Percentiles rank a stretch among this genome's conserved stretches.
Conservation (phyloP, 2,797 vertebrate species). For the Glossophaga mutica region DNA sequence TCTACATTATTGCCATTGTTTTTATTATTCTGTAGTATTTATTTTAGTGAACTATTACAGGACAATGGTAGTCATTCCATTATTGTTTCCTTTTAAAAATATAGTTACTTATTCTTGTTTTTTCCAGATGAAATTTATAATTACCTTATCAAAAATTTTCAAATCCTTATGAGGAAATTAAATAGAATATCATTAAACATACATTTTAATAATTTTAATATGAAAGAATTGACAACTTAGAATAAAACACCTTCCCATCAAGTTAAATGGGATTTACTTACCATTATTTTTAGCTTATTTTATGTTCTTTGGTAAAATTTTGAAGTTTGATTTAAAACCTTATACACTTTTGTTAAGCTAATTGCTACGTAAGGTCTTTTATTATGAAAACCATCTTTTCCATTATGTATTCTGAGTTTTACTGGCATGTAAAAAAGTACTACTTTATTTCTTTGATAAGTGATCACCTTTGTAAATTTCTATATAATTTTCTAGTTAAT, state of each 20-base stretch:
- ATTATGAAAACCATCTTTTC: not conserved
- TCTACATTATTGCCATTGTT: not conserved
- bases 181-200: not conserved
- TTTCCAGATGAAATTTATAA: not conserved
- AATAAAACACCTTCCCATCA: not conserved
- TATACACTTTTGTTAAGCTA: not conserved
- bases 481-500: not conserved
- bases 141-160: not conserved
- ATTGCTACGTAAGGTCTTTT: not conserved
- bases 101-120: not conserved
- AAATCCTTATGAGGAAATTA: not conserved
- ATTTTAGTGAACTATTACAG: not conserved
- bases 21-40: not conserved
- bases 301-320: not conserved
- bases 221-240: not conserved
- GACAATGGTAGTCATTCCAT: not conserved
- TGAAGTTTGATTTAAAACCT: not conserved
- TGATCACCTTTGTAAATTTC: not conserved
- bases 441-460: not conserved
- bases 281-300: not conserved
- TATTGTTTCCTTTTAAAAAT: not conserved
- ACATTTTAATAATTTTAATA: not conserved
- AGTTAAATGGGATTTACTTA: not conserved
- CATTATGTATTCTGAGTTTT: not conserved
- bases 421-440: not conserved